Conservation (phyloP, 2,888 invertebrate genomes). For the Pyrocoelia pectoralis region DNA sequence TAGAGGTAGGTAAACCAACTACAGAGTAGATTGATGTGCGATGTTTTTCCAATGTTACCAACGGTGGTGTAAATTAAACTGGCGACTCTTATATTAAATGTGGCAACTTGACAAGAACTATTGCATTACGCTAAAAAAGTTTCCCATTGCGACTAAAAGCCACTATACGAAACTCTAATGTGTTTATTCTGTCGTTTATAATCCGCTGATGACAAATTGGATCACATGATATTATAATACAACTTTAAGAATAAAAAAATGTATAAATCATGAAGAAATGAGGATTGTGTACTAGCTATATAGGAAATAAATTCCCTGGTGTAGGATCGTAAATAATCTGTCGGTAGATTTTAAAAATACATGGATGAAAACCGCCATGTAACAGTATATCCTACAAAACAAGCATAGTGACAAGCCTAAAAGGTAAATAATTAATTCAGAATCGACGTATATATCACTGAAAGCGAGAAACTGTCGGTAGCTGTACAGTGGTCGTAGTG, state of each 20-base stretch:
- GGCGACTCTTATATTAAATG: too few relatives aligned
- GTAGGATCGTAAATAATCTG: constrained; percentile 28
- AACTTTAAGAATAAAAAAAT: constrained; percentile 12
- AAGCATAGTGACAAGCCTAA: constrained; percentile 40
- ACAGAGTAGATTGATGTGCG: too few relatives aligned
- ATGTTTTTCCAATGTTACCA: too few relatives aligned
- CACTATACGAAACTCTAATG: too few relatives aligned
- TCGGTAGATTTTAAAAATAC: constrained; percentile 29
- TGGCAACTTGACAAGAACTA: too few relatives aligned
- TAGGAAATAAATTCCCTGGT: constrained; percentile 19
- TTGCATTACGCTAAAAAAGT: too few relatives aligned
- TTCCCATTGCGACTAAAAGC: too few relatives aligned
- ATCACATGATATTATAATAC: constrained; percentile 14
- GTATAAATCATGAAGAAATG: constrained; percentile 22
- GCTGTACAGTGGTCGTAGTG: constrained; percentile 12
- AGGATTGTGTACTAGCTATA: constrained; percentile 17
- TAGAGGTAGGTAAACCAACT: too few relatives aligned
- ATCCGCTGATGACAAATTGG: constrained; percentile 28
- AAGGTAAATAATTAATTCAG: constrained; percentile 42
- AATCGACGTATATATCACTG: constrained; percentile 39
- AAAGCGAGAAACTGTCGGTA: constrained; percentile 25
- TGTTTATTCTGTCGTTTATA: constrained; percentile 32
- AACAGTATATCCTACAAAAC: constrained; percentile 32
- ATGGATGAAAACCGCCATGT: constrained; percentile 21
- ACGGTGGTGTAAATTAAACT: too few relatives aligned